Base-by-base conservation (phyloP, 1,140 invertebrate species). In the Cataglyphis hispanica region DNA sequence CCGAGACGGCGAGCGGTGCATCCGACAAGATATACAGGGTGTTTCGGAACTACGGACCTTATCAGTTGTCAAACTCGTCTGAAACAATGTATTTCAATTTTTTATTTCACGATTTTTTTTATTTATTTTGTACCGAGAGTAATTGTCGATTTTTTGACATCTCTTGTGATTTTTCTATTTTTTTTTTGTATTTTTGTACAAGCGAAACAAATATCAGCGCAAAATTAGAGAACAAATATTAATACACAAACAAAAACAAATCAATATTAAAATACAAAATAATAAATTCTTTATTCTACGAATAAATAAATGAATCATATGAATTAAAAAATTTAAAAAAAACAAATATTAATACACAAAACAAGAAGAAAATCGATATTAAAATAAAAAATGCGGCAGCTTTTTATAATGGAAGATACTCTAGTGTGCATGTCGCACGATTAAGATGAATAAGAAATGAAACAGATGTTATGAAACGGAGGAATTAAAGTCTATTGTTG, bases 361-460 rank as follows among this genome's bases (percentile, higher is more conserved):
- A 74, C 2, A 40, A 58, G 34, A 37, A 6, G 16, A 37, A 37
- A 13, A 25, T 58, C 13, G n/a, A 19, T 74, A 58, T 56, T 56
- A 25, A 74, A 50, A 66, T 66, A 40, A 11, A 67, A 72, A 19
- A 19, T 25, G 37, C 1, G 34, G 60, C 3, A 60, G 25, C 7
- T 53, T 31, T 43, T 27, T 6, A 10, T 7, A 31, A 40, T 40
- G 34, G 1, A 40, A 25, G 58, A 2, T 50, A 16, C 25, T 40
- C 4, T 8, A 31, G 0, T 27, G 8, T 34, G 22, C 27, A 40
- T 43, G 43, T 69, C 7, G 22, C 10, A 25, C 13, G 22, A 70
- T 72, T 58, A 60, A 72, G 16, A 81, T 2, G 22, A 81, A 43
- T 31, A 56, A 74, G 43, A 60, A 43, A 69, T 78, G 46, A 40